Evolutionary conservation across 2,113 vertebrate species (phyloP), one percentile per base, ranked within the genome.

Genomic region (Pachypanchax playfairii): DNA sequence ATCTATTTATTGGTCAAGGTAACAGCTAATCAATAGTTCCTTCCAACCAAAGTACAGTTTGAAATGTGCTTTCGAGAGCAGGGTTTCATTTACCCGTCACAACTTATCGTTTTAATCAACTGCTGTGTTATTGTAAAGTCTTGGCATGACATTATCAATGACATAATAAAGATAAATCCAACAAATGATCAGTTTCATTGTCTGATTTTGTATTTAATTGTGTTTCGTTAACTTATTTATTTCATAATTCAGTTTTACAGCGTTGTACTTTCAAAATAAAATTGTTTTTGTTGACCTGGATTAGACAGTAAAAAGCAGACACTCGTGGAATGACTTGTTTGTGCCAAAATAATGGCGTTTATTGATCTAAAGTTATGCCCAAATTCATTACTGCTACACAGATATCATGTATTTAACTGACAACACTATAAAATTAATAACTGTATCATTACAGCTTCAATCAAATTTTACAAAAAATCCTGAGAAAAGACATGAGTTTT

Each of bases 301-400:
- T n/a, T 35, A 13, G 2, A 11, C 33, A 35, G 9, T 12, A 35
- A 13, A 35, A 35, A 11, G 11, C 11, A 35, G 8, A 35, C 33
- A 35, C 11, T 31, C 43, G 67, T 48, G 74, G 15, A 61, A 20
- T 10, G 0, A 33, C 18, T 46, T 65, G 3, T 70, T 44, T 81
- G 70, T 78, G 70, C 74, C 85, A 81, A 39, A 21, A 31, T 76
- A 69, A 83, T 62, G 13, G 46, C 65, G n/a, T 89, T 91, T 88
- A 83, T 80, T 90, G 42, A 28, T 77, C 39, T 67, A 75, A 44
- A 67, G 53, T 79, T 65, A 73, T 46, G 60, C 51, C 73, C 75
- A 85, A 50, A 60, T 70, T 51, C 33, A 57, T 70, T 76, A 43
- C 41, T 63, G 41, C 53, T 60, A 79, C 25, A 74, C 28, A 78